Evolutionary conservation across 2,113 vertebrate genomes (phyloP), one percentile per base, ranked within the genome.

Genomic region (Aphyosemion australe): DNA sequence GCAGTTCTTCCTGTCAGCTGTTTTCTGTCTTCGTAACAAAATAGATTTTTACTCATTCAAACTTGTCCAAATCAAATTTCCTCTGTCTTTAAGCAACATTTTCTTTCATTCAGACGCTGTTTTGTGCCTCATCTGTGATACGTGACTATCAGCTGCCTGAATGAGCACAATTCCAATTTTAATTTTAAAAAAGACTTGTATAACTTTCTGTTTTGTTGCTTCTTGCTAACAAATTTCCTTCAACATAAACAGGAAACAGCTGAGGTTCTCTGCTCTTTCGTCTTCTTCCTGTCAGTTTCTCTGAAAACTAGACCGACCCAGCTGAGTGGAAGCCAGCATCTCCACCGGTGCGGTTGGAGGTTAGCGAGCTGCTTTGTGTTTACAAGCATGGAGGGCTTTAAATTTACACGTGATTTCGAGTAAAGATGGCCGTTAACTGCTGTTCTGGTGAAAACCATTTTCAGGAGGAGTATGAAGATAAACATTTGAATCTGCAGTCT

Each of bases 231-330:
- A 84, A 64, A 61, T 81, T 61, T 10, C 21, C 77, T n/a, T 85
- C 50, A 61, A 67, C 69, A 63, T 49, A 85, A 92, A 91, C 92
- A 92, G 92, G 93, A 93, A 93, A 91, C 93, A 93, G 92, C 91
- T 93, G 91, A 92, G 80, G 63, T 6, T 55, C 2, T 59, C 43
- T 48, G 37, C 61, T 73, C 56, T 34, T 52, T 45, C 16, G n/a
- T 49, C 46, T 68, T 65, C 72, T 86, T 85, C 71, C 78, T 79
- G 82, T 83, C 74, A 72, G 84, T 54, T 91, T 92, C 88, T 88
- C 84, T 81, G 89, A 89, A 91, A 85, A 55, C 56, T 5, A 20
- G 66, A 79, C 49, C 56, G 45, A 72, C 67, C 51, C 64, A 12
- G 65, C 41, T 39, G 56, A 67, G 54, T 55, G 5, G 3, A 32